Percentiles rank a stretch among this genome's conserved stretches.
Conservation (phyloP, 2,888 invertebrate species). For the Carabus problematicus region DNA sequence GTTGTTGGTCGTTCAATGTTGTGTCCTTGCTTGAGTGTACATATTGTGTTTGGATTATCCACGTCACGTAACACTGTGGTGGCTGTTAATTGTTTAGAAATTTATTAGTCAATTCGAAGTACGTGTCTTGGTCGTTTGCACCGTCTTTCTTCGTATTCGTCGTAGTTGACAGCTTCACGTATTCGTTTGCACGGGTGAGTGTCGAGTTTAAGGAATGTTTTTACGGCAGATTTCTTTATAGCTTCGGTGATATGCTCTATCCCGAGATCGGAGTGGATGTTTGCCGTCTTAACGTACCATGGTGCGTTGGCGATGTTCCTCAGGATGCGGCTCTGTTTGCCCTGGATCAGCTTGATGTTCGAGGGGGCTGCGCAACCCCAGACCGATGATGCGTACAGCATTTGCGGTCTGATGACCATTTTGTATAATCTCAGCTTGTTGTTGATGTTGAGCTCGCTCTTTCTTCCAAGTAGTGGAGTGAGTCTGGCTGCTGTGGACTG, state of each 20-base stretch:
- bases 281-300: background rate
- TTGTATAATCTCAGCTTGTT: conserved; percentile 18
- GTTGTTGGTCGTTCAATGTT: too few species aligned
- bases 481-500: background rate
- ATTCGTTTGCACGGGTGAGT: background rate
- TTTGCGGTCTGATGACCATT: conserved; percentile 7
- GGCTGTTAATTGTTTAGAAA: too few species aligned
- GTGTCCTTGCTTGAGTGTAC: too few species aligned
- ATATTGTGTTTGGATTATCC: too few species aligned
- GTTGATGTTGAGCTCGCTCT: background rate
- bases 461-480: background rate
- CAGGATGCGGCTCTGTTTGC: background rate
- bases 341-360: background rate
- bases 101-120: too few species aligned
- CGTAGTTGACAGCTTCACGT: background rate
- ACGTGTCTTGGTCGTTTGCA: too few species aligned
- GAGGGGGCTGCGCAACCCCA: background rate
- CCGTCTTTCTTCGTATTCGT: background rate
- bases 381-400: conserved; percentile 8
- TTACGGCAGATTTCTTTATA: background rate
- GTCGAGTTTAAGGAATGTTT: background rate
- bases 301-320: conserved; percentile 1
- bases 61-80: too few species aligned
- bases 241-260: background rate
- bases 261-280: conserved; percentile 6